Conservation (phyloP, 1,140 invertebrate species). For the Doryteuthis pealeii region DNA sequence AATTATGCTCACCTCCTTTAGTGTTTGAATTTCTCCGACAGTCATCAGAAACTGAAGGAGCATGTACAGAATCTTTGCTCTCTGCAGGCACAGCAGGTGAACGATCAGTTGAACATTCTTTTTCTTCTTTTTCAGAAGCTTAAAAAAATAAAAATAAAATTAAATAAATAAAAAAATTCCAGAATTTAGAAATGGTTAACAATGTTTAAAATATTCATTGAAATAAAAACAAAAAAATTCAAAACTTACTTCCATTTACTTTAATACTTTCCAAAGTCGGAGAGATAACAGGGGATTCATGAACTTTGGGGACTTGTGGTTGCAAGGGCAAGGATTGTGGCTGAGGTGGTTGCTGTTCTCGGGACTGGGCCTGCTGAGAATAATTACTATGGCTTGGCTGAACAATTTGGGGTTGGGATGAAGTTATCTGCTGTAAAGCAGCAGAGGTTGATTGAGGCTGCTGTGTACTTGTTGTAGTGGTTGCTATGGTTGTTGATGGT, state of each 20-base stretch:
- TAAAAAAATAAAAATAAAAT: background rate
- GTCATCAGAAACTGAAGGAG: background rate
- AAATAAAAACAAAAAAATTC: no score
- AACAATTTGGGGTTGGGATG: background rate
- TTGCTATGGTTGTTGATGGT: background rate
- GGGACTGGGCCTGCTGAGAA: background rate
- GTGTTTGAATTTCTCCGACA: conserved; percentile 3
- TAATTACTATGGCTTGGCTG: background rate
- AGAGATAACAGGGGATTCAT: background rate
- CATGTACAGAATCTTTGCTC: background rate
- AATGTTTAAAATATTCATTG: no score
- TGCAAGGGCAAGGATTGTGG: conserved; percentile 1
- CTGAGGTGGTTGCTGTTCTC: background rate
- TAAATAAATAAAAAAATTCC: no score
- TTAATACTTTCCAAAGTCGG: background rate
- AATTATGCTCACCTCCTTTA: background rate
- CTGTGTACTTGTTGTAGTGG: background rate
- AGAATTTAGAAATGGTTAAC: no score
- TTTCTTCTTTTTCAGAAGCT: conserved; percentile 12
- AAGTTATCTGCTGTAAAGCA: background rate
- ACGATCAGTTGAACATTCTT: background rate
- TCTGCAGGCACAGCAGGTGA: background rate
- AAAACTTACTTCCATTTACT: background rate
- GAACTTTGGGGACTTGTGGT: background rate
- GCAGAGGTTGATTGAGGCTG: background rate